Evolutionary conservation across 2,888 invertebrate species (phyloP).

Genomic region (Orchestes rusci): DNA sequence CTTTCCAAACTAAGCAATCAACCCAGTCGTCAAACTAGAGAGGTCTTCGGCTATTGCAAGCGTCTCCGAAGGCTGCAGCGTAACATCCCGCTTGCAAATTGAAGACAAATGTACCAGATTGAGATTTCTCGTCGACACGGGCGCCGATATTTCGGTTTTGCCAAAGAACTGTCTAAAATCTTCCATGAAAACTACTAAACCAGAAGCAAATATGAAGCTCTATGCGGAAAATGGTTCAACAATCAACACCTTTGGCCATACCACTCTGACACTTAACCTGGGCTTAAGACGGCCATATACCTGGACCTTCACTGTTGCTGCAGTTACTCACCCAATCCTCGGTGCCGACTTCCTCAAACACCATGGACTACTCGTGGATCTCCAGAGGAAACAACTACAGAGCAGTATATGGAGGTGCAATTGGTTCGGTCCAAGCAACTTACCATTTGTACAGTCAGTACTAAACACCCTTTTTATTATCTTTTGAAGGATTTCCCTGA

Average conservation of each 20-base stretch:
- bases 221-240: not conserved
- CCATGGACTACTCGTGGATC: not conserved
- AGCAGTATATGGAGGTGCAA: too few species aligned
- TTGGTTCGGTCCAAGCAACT: not conserved
- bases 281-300: not conserved
- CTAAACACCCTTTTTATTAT: not conserved
- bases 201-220: not conserved
- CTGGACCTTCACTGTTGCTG: not conserved
- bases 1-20: not conserved
- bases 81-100: not conserved
- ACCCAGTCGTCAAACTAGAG: not conserved
- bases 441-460: not conserved
- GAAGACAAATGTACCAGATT: not conserved
- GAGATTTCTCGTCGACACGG: too few species aligned
- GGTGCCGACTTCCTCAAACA: not conserved
- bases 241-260: not conserved
- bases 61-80: not conserved
- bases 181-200: too few species aligned
- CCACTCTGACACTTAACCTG: slow-evolving; percentile 1
- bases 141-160: too few species aligned
- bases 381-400: too few species aligned
- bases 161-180: not conserved
- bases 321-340: not conserved
- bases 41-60: not conserved
- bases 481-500: not conserved